These are phyloP conservation scores for Parnassius apollo DNA, from an alignment of 2,888 invertebrate species.

Conservation along the genomic window DNA sequence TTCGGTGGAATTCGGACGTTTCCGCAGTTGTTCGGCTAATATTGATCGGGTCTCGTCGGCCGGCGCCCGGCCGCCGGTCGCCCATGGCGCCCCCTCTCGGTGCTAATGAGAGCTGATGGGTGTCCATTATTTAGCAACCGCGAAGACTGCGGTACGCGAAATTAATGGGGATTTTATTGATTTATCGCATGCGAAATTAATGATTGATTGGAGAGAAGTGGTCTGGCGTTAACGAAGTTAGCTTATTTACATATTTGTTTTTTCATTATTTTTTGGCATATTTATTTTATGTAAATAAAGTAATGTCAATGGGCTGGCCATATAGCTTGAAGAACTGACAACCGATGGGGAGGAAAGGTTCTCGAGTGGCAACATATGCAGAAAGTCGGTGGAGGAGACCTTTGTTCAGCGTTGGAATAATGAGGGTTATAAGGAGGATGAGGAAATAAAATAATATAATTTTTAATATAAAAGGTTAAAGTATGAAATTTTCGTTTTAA, in stretches of 20 bases:
- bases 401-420: no score
- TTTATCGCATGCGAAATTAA: slow-evolving; percentile 71
- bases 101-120: slow-evolving; percentile 73
- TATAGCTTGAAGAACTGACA: no score
- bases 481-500: no score
- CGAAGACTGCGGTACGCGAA: slow-evolving; percentile 58
- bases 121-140: slow-evolving; percentile 77
- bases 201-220: slow-evolving; percentile 54
- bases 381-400: no score
- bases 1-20: slow-evolving; percentile 47
- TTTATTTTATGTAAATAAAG: no score
- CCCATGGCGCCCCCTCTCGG: slow-evolving; percentile 70
- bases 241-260: neutral
- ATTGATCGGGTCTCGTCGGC: slow-evolving; percentile 58
- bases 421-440: no score
- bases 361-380: no score
- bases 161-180: slow-evolving; percentile 54
- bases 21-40: slow-evolving; percentile 41
- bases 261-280: neutral
- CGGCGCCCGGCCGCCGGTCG: slow-evolving; percentile 73
- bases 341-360: no score
- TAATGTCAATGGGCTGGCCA: no score
- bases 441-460: no score
- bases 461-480: no score
- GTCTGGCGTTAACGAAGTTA: slow-evolving; percentile 8